Conservation (phyloP, 1,140 invertebrate species). For the Colletes gigas region DNA sequence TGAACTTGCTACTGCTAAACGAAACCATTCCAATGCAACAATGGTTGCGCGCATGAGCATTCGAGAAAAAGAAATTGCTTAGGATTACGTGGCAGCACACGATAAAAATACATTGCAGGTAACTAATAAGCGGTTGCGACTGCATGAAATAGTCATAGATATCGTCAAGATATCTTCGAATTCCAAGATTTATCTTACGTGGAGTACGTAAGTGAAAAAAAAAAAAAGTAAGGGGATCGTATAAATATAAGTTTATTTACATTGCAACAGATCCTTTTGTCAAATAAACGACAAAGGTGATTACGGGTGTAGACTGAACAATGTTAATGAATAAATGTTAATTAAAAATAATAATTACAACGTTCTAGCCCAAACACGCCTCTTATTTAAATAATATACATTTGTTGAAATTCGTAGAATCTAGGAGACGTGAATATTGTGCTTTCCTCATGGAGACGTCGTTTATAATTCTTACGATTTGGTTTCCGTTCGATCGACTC, state of each 20-base stretch:
- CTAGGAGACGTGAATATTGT: conserved; percentile 62
- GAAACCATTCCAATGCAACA: conserved; percentile 24
- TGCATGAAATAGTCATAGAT: background rate
- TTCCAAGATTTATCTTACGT: background rate
- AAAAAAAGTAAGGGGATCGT: conserved; percentile 53
- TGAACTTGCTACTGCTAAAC: conserved; percentile 1
- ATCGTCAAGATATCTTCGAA: background rate
- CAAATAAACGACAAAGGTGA: conserved; percentile 71
- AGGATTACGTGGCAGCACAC: conserved; percentile 58
- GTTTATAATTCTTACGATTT: conserved; percentile 49
- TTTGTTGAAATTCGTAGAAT: conserved; percentile 46
- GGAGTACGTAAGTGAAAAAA: background rate
- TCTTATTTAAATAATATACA: conserved; percentile 66
- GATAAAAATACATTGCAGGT: conserved; percentile 55
- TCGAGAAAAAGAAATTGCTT: conserved; percentile 51
- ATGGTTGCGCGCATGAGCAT: conserved; percentile 53
- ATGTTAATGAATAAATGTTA: conserved; percentile 73
- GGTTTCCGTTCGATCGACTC: conserved; percentile 46
- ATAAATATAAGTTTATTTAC: conserved; percentile 82
- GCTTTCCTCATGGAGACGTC: conserved; percentile 48
- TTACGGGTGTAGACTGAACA: conserved; percentile 74
- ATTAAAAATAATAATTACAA: conserved; percentile 78
- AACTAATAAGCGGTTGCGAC: conserved; percentile 14
- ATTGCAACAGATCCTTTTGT: conserved; percentile 78
- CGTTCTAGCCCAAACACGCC: conserved; percentile 67